Base-by-base conservation (phyloP, 2,888 invertebrate species). In the Cephalotes varians region DNA sequence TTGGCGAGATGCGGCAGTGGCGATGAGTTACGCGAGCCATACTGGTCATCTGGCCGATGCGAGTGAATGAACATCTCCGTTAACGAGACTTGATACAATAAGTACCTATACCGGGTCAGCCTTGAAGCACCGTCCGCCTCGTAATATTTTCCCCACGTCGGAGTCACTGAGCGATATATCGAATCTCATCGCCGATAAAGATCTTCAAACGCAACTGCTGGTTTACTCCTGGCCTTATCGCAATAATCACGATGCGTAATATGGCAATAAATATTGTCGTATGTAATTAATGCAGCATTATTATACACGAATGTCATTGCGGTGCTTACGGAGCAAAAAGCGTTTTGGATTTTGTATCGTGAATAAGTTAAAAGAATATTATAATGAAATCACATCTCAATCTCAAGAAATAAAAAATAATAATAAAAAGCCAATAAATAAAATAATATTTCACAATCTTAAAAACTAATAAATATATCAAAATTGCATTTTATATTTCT, bases 41-140 rank as follows among this genome's bases (percentile, higher is more conserved):
- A 85, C 86, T 89, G 85, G 79, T 81, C 88, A 89, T 89, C 90
- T 77, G 84, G 65, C 10, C 65, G 76, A 44, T 80, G 65, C 87
- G 88, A 90, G 90, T 87, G 90, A 90, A 90, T 87, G 90, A 88
- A 91, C 88, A 88, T 88, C 87, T 92, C 90, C 87, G 92, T 93
- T 94, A 94, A 94, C 93, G 90, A 94, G 94, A 91, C 94, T 94
- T 94, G 94, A 94, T 94, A 94, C 93, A 94, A 94, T 94, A 94
- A 94, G 93, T 94, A 94, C 94, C 93, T 91, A 92, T 87, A 91
- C 90, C 80, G 89, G 90, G 87, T 90, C 92, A 93, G 93, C 94
- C 94, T 94, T 94, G 94, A 92, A 90, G 87, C 91, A 88, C 88
- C 87, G 89, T 87, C 86, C 86, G 89, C 88, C 91, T 89, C 84